phyloP scores from a whole-genome alignment of 1,140 invertebrate species.

The Hypsibius dujardini region DNA sequence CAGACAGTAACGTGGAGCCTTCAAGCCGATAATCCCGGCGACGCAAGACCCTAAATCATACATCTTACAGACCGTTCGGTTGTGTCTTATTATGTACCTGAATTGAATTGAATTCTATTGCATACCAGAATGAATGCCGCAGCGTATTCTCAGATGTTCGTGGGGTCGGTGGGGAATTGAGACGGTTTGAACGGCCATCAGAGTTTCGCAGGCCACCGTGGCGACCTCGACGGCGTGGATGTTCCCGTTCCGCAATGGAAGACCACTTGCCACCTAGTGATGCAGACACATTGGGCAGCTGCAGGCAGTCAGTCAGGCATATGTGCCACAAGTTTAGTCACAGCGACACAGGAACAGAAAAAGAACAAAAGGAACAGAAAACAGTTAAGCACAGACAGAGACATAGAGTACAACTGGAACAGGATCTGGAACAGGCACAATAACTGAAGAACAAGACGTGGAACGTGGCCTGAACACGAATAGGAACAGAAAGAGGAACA shows the following conservation, averaged over 20 bases:
- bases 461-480: no score
- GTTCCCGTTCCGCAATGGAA: conserved; percentile 41
- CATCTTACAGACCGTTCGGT: not conserved
- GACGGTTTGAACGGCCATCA: conserved; percentile 68
- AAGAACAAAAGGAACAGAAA: no score
- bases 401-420: no score
- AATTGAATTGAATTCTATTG: no score
- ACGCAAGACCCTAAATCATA: conserved; percentile 53
- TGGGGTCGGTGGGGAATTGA: conserved; percentile 68
- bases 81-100: no score
- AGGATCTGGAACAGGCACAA: no score
- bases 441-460: no score
- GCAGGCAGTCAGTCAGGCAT: no score
- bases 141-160: conserved; percentile 71
- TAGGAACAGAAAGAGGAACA: no score
- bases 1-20: conserved; percentile 74
- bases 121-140: conserved; percentile 85
- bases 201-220: conserved; percentile 66
- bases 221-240: conserved; percentile 43
- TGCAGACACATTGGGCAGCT: no score
- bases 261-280: conserved; percentile 40
- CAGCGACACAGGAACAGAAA: no score
- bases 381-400: no score
- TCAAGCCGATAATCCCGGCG: conserved; percentile 67
- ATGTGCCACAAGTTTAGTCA: conserved; percentile 10